Base-by-base conservation (phyloP, 2,888 invertebrate species). In the Phengaris arion region DNA sequence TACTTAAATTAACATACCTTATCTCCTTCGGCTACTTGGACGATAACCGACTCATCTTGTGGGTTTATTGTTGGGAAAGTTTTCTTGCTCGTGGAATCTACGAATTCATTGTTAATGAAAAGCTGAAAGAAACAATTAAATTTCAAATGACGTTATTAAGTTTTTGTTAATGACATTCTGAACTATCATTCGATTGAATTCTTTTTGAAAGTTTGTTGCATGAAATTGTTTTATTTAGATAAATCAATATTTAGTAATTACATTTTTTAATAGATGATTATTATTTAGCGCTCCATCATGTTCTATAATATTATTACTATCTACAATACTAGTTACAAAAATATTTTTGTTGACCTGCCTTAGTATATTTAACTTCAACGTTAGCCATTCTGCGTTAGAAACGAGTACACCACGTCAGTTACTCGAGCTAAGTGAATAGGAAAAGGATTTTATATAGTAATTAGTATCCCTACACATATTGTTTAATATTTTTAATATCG, bases 41-140 rank as follows among this genome's bases (percentile, higher is more conserved):
- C 88, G 78, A 98, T 97, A 79, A 95, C 95, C 81, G 95, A 93
- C 76, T 95, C 97, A 81, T 95, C 97, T 45, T 96, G 93, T 46
- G 98, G 98, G 86, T 98, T 98, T 79, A 96, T 86, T 0, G 97
- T 97, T 12, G 96, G 90, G 87, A 98, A 99, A 0, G 96, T 97
- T 87, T 97, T 98, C 74, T 97, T 97, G 83, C 96, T 97, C 8
- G 94, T 94, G 0, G 98, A 95, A 85, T 98, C 96, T 74, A 96
- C 95, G 88, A 96, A 97, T 84, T 96, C 95, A 87, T 97, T 97
- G 90, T 97, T 95, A 84, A 97, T 97, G 83, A 97, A 97, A 64
- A 97, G 88, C 97, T 97, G 83, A 68, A 77, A 74, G 46, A 77
- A 70, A 48, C 48, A 48, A 48, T 48, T 48, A 48, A 48, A 48